Conservation (phyloP, 2,113 vertebrate species). For the Solea senegalensis region DNA sequence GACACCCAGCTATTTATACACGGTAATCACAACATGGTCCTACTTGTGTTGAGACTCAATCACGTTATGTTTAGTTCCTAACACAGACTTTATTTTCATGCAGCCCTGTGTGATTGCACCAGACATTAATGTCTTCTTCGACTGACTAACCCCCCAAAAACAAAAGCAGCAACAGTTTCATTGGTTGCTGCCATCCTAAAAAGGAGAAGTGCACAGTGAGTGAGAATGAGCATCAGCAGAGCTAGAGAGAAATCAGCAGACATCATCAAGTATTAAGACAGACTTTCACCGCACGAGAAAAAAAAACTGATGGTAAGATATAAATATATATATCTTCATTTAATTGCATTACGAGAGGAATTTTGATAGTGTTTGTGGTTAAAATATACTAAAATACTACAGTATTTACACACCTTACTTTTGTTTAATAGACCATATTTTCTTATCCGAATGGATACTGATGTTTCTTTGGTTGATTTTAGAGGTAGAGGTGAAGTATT, state of each 20-base stretch:
- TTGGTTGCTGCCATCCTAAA: conserved; percentile 7
- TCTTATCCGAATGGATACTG: too few relatives aligned
- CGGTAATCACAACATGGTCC: too few relatives aligned
- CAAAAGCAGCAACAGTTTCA: neutral
- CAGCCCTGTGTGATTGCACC: neutral
- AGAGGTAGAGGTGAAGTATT: neutral
- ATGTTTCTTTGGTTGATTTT: neutral
- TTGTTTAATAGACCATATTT: too few relatives aligned
- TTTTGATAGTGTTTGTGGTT: too few relatives aligned
- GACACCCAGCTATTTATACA: too few relatives aligned
- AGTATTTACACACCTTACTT: too few relatives aligned
- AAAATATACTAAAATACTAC: too few relatives aligned
- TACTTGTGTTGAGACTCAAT: neutral
- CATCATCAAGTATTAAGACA: neutral
- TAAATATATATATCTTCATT: neutral
- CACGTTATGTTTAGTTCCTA: neutral
- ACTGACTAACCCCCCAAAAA: too few relatives aligned
- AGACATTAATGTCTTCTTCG: neutral
- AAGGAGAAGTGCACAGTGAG: conserved; percentile 25
- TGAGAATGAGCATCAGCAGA: neutral
- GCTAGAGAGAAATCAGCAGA: neutral
- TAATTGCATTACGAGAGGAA: neutral
- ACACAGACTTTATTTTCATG: too few relatives aligned
- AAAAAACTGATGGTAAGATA: conserved; percentile 52
- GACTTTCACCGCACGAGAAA: neutral